Evolutionary conservation across 2,113 vertebrate genomes (phyloP).

Genomic region (Motacilla tschutschensis): DNA sequence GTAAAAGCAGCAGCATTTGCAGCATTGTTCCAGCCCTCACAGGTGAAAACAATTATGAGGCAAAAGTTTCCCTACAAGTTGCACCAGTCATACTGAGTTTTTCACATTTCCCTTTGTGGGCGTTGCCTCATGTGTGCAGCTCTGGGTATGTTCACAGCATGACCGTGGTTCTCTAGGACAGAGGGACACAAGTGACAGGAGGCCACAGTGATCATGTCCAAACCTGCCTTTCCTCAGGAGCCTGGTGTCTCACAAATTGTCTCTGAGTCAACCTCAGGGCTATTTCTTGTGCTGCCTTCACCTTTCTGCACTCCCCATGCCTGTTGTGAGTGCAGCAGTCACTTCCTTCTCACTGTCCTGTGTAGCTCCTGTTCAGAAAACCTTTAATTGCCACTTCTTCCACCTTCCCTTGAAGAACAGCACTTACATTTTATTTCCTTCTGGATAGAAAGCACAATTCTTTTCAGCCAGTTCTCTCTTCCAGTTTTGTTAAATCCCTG

Average conservation of each 20-base stretch:
- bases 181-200: background rate
- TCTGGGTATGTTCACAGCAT: background rate
- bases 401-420: background rate
- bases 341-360: background rate
- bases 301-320: background rate
- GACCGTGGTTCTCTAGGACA: background rate
- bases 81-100: background rate
- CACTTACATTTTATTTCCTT: background rate
- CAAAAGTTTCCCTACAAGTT: background rate
- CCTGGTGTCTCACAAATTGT: background rate
- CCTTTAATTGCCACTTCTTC: background rate
- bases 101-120: background rate
- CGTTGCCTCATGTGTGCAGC: background rate
- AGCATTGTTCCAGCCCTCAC: background rate
- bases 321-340: rapidly evolving
- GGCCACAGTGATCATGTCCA: background rate
- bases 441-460: background rate
- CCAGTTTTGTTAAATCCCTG: background rate
- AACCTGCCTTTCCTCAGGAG: background rate
- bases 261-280: background rate
- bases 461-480: background rate
- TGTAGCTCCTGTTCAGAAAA: background rate
- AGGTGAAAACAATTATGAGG: background rate
- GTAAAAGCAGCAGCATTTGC: slow-evolving; percentile 11
- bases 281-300: background rate